Evolutionary conservation across 2,888 invertebrate species (phyloP).

Genomic region (Rosalia funebris): DNA sequence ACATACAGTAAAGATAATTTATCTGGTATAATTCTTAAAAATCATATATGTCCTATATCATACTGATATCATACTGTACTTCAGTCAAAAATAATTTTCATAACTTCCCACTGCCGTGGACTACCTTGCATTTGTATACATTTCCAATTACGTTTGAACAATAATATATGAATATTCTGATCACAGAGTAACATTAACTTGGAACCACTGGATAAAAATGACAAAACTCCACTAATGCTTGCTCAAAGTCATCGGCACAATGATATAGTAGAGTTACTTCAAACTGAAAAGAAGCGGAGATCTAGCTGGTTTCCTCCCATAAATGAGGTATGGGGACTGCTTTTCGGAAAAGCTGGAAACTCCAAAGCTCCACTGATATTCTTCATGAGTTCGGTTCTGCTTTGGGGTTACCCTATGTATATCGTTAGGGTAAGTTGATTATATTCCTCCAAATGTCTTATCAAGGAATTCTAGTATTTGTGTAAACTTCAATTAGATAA

Average conservation of each 20-base stretch:
- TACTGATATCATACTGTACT: no score
- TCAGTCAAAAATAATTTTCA: no score
- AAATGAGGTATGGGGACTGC: conserved; percentile 87
- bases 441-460: no score
- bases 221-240: conserved; percentile 89
- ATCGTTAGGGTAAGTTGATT: conserved; percentile 78
- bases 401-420: conserved; percentile 96
- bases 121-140: no score
- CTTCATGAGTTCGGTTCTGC: conserved; percentile 84
- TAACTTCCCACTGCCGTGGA: no score
- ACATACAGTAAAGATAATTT: no score
- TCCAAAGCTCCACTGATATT: conserved; percentile 88
- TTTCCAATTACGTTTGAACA: no score
- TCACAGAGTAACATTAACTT: conserved; percentile 84
- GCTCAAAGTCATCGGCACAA: conserved; percentile 89
- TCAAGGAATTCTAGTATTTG: no score
- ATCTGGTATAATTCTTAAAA: no score
- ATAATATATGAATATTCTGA: no score
- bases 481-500: no score
- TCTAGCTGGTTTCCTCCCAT: conserved; percentile 89
- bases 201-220: conserved; percentile 89
- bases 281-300: conserved; percentile 82
- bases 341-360: conserved; percentile 91
- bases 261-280: conserved; percentile 83
- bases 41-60: no score